Conservation (phyloP, 2,113 vertebrate genomes). For the Notothenia rossii region DNA sequence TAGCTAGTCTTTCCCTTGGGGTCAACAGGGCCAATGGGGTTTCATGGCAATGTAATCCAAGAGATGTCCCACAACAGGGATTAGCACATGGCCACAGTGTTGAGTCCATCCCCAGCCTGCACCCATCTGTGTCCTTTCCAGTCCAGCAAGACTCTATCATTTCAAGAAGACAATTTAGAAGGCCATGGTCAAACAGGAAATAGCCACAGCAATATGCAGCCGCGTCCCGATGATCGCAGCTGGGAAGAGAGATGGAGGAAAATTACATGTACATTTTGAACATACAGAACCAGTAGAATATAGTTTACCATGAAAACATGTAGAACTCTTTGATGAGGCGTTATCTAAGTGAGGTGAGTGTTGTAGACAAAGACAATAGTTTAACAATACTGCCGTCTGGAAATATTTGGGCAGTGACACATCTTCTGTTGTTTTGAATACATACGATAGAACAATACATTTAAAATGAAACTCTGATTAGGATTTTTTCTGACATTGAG, state of each 20-base stretch:
- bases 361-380: neutral
- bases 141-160: slow-evolving; percentile 79
- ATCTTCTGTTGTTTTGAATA: neutral
- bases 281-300: neutral
- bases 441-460: neutral
- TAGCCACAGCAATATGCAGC: slow-evolving; percentile 89
- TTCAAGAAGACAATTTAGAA: slow-evolving; percentile 93
- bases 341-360: neutral
- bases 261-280: neutral
- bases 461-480: neutral
- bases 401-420: neutral
- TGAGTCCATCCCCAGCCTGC: slow-evolving; percentile 44
- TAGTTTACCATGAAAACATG: neutral
- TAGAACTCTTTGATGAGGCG: neutral
- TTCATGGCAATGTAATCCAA: slow-evolving; percentile 51
- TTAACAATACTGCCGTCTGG: neutral
- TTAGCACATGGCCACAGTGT: slow-evolving; percentile 19
- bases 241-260: slow-evolving; percentile 60
- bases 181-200: slow-evolving; percentile 91
- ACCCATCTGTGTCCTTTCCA: slow-evolving; percentile 35
- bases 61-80: slow-evolving; percentile 53
- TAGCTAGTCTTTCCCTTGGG: slow-evolving; percentile 44
- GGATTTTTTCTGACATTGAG: neutral
- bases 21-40: slow-evolving; percentile 32
- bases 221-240: slow-evolving; percentile 94